Evolutionary conservation across 2,888 invertebrate species (phyloP), one percentile per base, ranked within the genome.

Genomic region (Leptogaster cylindrica): DNA sequence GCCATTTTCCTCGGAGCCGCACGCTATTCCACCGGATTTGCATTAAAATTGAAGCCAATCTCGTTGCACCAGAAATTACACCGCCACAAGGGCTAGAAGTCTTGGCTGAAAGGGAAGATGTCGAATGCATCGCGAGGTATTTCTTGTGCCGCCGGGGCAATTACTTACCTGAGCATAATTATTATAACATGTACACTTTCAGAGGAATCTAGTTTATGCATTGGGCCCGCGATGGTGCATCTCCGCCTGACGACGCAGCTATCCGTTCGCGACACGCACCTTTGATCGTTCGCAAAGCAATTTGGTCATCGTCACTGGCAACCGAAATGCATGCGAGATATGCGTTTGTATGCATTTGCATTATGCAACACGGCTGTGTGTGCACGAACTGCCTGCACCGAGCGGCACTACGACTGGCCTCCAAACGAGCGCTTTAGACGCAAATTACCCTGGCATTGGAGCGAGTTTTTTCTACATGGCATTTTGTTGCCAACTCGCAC

Each of bases 371-470:
- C 52, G 52, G 52, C 52, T 52, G 18, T 39, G 39, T 39, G 27
- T 51, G 25, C 65, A 41, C 51, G 28, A 50, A 51, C 33, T 52
- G 18, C 18, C 65, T 23, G 28, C 63, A 18, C 18, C 51, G 39
- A 52, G 50, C 65, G 36, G 33, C 65, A 65, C 33, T 52, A 52
- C 31, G 48, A 23, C 48, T 64, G 64, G 64, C 64, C 64, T 64
- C 64, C 31, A 64, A 64, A 64, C 64, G 48, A 33, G 48, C 33
- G 31, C 48, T 48, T 33, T 46, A 64, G 46, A 64, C 64, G 64
- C 64, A 64, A 64, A 64, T 64, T 48, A 48, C 64, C 64, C 46
- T 64, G 64, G 64, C 64, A 64, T 64, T 64, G 64, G 64, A 64
- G 48, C 64, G 48, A 33, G 52, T 52, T 52, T 52, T 27, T 48